phyloP scores from a whole-genome alignment of 2,113 vertebrate species.

The Shinisaurus crocodilurus region DNA sequence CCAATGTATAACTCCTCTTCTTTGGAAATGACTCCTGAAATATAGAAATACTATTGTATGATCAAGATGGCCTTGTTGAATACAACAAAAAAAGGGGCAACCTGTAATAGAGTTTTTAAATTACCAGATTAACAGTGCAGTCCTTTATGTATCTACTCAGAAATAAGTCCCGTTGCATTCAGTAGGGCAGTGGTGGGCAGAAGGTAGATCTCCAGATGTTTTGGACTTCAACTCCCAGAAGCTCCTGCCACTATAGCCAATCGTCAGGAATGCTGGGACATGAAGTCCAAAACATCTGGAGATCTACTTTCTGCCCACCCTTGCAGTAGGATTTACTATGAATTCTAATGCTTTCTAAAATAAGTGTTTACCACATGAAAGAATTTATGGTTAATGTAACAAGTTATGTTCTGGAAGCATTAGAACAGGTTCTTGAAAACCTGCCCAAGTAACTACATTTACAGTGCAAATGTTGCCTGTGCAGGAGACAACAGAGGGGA shows the following conservation, averaged over 20 bases:
- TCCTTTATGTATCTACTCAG: neutral
- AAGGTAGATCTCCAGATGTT: too few relatives aligned
- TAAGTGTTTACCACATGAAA: neutral
- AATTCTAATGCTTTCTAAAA: constrained; percentile 15
- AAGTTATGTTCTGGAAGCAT: neutral
- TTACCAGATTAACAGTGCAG: constrained; percentile 27
- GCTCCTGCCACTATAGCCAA: too few relatives aligned
- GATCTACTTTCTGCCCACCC: too few relatives aligned
- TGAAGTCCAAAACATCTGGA: too few relatives aligned
- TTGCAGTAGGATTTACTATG: neutral
- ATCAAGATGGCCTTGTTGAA: constrained; percentile 43
- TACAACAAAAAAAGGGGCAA: constrained; percentile 43
- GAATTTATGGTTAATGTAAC: neutral
- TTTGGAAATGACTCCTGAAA: constrained; percentile 87
- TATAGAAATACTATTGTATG: constrained; percentile 50
- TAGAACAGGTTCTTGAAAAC: neutral
- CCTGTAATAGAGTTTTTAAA: constrained; percentile 6
- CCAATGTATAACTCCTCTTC: constrained; percentile 82
- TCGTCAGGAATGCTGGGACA: too few relatives aligned
- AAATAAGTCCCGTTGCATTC: neutral
- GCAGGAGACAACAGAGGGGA: neutral
- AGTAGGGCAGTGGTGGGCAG: neutral
- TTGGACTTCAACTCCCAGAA: too few relatives aligned
- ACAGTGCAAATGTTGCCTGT: neutral
- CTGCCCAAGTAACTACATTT: neutral